Evolutionary conservation across 2,797 vertebrate genomes (phyloP).

Genomic region (Nyctalus aviator): DNA sequence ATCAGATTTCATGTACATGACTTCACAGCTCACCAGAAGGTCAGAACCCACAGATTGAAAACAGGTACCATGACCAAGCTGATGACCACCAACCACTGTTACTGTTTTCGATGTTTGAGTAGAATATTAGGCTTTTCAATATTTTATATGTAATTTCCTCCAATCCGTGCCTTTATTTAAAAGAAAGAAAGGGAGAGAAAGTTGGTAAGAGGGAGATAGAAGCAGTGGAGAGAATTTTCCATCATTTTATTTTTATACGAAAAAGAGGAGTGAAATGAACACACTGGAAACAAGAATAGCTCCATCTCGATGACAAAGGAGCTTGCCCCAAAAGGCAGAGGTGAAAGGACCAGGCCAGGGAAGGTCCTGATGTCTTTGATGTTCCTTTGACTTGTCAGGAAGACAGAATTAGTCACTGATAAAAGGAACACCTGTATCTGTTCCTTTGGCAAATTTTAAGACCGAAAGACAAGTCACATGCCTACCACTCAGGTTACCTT

Average conservation of each 20-base stretch:
- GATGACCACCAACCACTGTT: not conserved
- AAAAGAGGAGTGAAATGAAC: constrained; percentile 26
- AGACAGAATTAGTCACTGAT: not conserved
- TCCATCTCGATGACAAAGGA: not conserved
- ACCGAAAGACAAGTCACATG: not conserved
- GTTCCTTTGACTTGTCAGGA: not conserved
- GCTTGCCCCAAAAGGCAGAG: not conserved
- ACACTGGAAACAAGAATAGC: not conserved
- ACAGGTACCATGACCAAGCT: not conserved
- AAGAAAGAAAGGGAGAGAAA: not conserved
- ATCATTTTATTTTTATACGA: not conserved
- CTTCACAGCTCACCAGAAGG: not conserved
- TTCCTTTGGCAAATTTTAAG: not conserved
- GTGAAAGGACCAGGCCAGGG: not conserved
- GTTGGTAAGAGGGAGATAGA: not conserved
- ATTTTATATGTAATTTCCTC: not conserved
- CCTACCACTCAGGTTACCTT: not conserved
- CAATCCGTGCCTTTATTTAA: not conserved
- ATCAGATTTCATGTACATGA: not conserved
- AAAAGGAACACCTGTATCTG: not conserved
- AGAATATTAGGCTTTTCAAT: not conserved
- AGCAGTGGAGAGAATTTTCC: not conserved
- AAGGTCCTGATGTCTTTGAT: not conserved
- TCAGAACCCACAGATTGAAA: not conserved
- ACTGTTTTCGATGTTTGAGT: not conserved